Evolutionary conservation across 2,113 vertebrate species (phyloP), one percentile per base, ranked within the genome.

Genomic region (Austrofundulus limnaeus): DNA sequence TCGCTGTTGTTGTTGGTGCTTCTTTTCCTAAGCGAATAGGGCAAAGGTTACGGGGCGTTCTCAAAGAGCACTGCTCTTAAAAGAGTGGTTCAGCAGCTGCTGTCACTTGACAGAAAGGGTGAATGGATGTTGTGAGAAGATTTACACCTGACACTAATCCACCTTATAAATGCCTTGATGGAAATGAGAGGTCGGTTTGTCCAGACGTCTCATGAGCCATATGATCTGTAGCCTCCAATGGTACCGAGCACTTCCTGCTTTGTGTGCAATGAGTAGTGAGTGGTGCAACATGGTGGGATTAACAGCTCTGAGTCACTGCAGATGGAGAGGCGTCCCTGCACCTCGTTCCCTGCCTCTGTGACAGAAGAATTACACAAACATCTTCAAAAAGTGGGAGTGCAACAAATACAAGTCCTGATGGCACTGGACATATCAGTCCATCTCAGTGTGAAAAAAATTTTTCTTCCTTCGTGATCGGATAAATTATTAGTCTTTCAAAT

Each of bases 61-160:
- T 82, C 83, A 66, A 58, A 66, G 89, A 88, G 88, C 87, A 79
- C 87, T 84, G 89, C 89, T 90, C 88, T 59, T n/a, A 9, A 61
- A 53, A 63, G 79, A 84, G 78, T 62, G 50, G 17, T 45, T 67
- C 55, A 63, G 55, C 58, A 66, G 52, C 62, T 75, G 63, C 16
- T 60, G 52, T 68, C 49, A 25, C 31, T 25, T 8, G 0, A 59
- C 14, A 53, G 42, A 70, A 37, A 56, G 56, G 4, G 46, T 64
- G 25, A 70, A 72, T 46, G 42, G 52, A 45, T 10, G 38, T 34
- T 77, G 74, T 72, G 66, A 61, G 51, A 19, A 77, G 43, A 60
- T 79, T 31, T 66, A 82, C 49, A 58, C 28, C 74, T 67, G n/a
- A 74, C 41, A 66, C 25, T 43, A 41, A 49, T 71, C 50, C 37